phyloP scores from a whole-genome alignment of 2,113 vertebrate genomes.

The Lanius ludovicianus region DNA sequence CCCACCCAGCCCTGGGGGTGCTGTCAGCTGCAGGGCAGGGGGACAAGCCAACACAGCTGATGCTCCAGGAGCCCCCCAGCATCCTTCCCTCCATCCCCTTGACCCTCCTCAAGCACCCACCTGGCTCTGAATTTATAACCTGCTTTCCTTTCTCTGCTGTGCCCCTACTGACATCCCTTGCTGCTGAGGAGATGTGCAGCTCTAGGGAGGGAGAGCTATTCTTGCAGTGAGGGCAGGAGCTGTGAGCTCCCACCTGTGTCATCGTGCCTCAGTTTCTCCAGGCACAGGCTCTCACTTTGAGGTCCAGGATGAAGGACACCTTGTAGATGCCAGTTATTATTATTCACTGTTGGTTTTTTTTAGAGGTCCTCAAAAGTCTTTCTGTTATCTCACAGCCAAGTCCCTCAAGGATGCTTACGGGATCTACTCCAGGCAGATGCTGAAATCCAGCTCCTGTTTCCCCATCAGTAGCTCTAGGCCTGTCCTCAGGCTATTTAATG shows the following conservation, averaged over 20 bases:
- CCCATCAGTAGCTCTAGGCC: neutral
- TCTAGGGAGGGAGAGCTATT: neutral
- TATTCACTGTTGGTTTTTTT: neutral
- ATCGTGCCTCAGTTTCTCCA: neutral
- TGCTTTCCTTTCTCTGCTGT: neutral
- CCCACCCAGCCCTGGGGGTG: neutral
- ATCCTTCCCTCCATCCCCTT: neutral
- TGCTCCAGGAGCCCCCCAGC: neutral
- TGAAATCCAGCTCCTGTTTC: constrained; percentile 26
- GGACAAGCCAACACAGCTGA: neutral
- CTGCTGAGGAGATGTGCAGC: neutral
- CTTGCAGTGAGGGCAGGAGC: neutral
- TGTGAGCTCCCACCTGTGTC: neutral
- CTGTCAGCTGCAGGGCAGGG: neutral
- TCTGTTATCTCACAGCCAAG: neutral
- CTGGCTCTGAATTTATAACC: neutral
- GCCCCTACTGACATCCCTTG: neutral
- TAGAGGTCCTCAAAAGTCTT: neutral
- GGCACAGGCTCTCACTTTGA: neutral
- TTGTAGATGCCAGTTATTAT: neutral
- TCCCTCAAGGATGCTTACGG: neutral
- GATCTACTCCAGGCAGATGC: constrained; percentile 1
- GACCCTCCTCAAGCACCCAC: neutral
- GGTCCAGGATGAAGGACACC: neutral
- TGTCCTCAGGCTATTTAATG: neutral